phyloP scores from a whole-genome alignment of 2,113 vertebrate species.

The Oncorhynchus gorbuscha region DNA sequence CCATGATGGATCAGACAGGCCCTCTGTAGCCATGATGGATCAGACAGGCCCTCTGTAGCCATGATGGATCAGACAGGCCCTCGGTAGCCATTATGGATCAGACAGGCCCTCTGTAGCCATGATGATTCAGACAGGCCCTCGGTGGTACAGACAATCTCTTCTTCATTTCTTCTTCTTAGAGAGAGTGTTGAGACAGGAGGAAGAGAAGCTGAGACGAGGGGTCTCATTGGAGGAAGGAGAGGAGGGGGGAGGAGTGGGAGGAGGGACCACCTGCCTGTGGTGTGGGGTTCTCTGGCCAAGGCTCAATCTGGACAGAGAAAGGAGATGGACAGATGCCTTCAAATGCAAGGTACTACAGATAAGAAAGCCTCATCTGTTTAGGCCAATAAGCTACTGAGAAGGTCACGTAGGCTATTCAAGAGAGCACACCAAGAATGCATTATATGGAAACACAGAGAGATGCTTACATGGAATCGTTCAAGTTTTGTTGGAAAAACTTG shows the following conservation, averaged over 20 bases:
- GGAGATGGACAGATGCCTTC: not conserved
- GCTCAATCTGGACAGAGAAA: not conserved
- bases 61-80: too few species aligned
- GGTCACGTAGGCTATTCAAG: not conserved
- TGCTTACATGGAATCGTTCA: too few species aligned
- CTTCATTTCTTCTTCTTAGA: conserved; percentile 43
- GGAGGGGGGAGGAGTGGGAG: not conserved
- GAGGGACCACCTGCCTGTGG: conserved; percentile 23
- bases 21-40: too few species aligned
- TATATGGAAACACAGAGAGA: too few species aligned
- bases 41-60: too few species aligned
- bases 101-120: too few species aligned
- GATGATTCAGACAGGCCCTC: not conserved
- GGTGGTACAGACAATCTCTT: not conserved
- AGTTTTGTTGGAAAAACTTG: too few species aligned
- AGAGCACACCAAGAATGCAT: not conserved
- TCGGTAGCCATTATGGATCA: too few species aligned
- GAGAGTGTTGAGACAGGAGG: conserved; percentile 58
- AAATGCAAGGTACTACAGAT: not conserved
- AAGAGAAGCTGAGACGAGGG: conserved; percentile 50
- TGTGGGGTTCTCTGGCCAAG: not conserved
- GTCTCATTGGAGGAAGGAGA: conserved; percentile 10
- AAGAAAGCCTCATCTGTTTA: not conserved
- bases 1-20: too few species aligned
- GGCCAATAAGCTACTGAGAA: not conserved